A percentile compares a stretch with the other conserved stretches of the same genome.
phyloP scores from a whole-genome alignment of 2,888 invertebrate genomes.

The Brachyopa scutellaris region DNA sequence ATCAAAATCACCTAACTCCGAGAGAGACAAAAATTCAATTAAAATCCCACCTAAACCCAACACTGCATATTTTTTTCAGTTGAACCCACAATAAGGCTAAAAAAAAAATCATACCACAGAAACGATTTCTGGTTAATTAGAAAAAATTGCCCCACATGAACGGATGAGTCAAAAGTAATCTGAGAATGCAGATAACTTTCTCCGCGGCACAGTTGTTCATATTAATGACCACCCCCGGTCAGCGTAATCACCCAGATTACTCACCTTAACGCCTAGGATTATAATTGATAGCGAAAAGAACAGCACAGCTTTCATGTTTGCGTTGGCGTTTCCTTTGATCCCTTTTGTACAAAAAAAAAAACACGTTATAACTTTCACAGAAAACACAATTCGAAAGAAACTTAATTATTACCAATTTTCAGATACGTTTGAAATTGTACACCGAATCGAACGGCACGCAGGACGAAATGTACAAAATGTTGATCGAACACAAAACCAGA shows the following conservation, averaged over 20 bases:
- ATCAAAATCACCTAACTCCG: not conserved
- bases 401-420: conserved; percentile 33
- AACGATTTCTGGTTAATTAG: conserved; percentile 45
- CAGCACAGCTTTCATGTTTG: conserved; percentile 79
- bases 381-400: conserved; percentile 26
- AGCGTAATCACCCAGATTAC: conserved; percentile 68
- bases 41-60: conserved; percentile 18
- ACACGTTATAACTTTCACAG: conserved; percentile 29
- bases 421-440: conserved; percentile 19
- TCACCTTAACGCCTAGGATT: conserved; percentile 80
- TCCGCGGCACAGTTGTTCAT: conserved; percentile 12
- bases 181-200: conserved; percentile 35
- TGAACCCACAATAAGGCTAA: conserved; percentile 9
- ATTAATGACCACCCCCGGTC: conserved; percentile 33
- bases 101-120: conserved; percentile 14
- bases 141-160: conserved; percentile 40
- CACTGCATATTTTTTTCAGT: not conserved
- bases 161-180: conserved; percentile 8
- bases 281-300: conserved; percentile 80
- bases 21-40: conserved; percentile 8
- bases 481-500: conserved; percentile 7
- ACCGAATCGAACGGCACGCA: not conserved
- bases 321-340: conserved; percentile 43
- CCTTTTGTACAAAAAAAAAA: too few relatives aligned
- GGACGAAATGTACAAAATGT: not conserved